Evolutionary conservation across 2,888 invertebrate species (phyloP), one percentile per base, ranked within the genome.

Genomic region (Falcaria lacertinaria): DNA sequence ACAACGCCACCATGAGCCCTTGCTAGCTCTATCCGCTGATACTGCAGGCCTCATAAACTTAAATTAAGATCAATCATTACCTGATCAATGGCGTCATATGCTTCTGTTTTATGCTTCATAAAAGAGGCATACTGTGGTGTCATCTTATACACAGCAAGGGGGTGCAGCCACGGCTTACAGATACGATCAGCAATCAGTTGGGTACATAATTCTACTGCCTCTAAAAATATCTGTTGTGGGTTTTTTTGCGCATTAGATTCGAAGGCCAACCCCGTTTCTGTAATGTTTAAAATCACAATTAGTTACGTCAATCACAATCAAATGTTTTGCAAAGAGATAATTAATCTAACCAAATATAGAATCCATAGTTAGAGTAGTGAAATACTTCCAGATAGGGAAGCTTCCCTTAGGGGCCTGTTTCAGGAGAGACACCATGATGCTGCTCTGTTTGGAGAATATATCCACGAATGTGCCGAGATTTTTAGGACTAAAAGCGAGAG

Each of bases 261-360:
- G 70, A 48, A 15, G 50, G 41, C 0, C 72, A 51, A 0, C 76
- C 76, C 4, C 76, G 43, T 1, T 66, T 55, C 19, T 2, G 70
- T 64, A 45, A n/a, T n/a, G n/a, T 75, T 66, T 68, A 15, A 3
- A 34, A 14, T 32, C 11, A 32, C 32, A 32, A 32, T 3, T n/a
- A n/a, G 1, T 32, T 2, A 3, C 13, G 2, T 8, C 11, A 32
- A 32, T n/a, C n/a, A n/a, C n/a, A 32, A 32, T n/a, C 8, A n/a
- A n/a, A n/a, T n/a, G n/a, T n/a, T n/a, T n/a, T 32, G 32, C 32
- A 0, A 13, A 34, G 4, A 41, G 17, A 36, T 34, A 32, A 37
- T 11, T 46, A n/a, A n/a, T n/a, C 50, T 51, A 52, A 80, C 74
- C 75, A 47, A 74, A 76, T n/a, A 79, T 60, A 11, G 78, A 56